phyloP scores from a whole-genome alignment of 2,888 invertebrate genomes.

The Brenthis hecate region DNA sequence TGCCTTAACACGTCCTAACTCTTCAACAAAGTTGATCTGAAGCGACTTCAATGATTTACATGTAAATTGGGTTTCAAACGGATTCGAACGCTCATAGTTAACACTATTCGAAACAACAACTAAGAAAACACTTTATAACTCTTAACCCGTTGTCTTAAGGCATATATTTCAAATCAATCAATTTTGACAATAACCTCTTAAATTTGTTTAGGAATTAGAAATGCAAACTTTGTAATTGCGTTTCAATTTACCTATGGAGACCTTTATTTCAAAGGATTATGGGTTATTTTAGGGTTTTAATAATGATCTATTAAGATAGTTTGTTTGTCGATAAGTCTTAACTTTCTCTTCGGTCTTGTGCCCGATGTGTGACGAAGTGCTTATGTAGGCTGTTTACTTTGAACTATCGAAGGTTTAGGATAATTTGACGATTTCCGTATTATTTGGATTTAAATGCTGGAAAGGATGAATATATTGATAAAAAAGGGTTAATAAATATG shows the following conservation, averaged over 20 bases:
- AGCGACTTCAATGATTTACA: constrained; percentile 74
- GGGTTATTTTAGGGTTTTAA: constrained; percentile 20
- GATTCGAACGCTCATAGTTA: constrained; percentile 71
- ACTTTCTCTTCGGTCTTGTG: constrained; percentile 41
- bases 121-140: constrained; percentile 3
- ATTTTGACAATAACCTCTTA: constrained; percentile 11
- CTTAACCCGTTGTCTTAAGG: constrained; percentile 26
- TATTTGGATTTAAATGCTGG: constrained; percentile 15
- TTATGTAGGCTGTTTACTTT: constrained; percentile 34
- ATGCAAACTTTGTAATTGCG: constrained; percentile 35
- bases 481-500: too few species aligned
- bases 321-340: constrained; percentile 40
- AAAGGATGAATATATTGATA: not conserved
- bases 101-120: constrained; percentile 44
- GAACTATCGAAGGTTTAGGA: constrained; percentile 27
- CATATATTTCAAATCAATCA: constrained; percentile 7
- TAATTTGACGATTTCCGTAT: constrained; percentile 27
- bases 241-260: constrained; percentile 20
- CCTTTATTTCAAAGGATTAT: constrained; percentile 31
- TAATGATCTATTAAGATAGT: constrained; percentile 20
- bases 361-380: constrained; percentile 34
- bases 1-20: constrained; percentile 43
- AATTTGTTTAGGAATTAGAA: constrained; percentile 41
- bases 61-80: constrained; percentile 75
- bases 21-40: constrained; percentile 68